Base-by-base conservation (phyloP, 2,888 invertebrate species). In the Xestia ashworthii region DNA sequence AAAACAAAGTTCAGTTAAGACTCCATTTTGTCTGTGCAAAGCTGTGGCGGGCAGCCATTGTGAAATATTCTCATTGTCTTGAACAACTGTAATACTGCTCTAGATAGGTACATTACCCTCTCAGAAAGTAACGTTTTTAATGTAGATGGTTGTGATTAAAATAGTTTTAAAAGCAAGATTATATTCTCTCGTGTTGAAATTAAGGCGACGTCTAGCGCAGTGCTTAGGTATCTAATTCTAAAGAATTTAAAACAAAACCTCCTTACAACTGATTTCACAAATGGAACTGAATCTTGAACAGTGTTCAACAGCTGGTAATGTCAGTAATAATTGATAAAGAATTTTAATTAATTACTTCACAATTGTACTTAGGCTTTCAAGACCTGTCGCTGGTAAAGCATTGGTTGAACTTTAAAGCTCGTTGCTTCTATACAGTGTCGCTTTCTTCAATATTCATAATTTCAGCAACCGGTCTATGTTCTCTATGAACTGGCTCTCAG, bases 11-110 rank as follows among this genome's bases (percentile, higher is more conserved):
- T 82, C 71, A 77, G 78, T 78, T 73, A 82, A 86, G 82, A 75
- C 41, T 72, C 48, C 83, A 78, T 84, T 86, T 78, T 74, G 72
- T 48, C 77, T 60, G 70, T 62, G 78, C 83, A 78, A 82, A 74
- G 69, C 83, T 84, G 83, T 77, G 83, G 83, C 86, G 72, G 80
- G 77, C 80, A 85, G 80, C 82, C 83, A 76, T 85, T 82, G 86
- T 87, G 73, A 11, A 69, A 81, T 81, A 77, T 87, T 84, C 85
- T 85, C 85, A 81, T 81, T 85, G 85, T 86, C 87, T 86, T 86
- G 48, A 74, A 80, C 72, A 71, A 77, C 76, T 83, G 74, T 83
- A 71, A 75, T 74, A 83, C 74, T 83, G 84, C 44, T 53, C 75
- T 80, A 60, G 76, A 70, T 76, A 85, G 76, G 76, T 75, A 83